phyloP scores from a whole-genome alignment of 2,888 invertebrate species.

The Crematogaster levior region DNA sequence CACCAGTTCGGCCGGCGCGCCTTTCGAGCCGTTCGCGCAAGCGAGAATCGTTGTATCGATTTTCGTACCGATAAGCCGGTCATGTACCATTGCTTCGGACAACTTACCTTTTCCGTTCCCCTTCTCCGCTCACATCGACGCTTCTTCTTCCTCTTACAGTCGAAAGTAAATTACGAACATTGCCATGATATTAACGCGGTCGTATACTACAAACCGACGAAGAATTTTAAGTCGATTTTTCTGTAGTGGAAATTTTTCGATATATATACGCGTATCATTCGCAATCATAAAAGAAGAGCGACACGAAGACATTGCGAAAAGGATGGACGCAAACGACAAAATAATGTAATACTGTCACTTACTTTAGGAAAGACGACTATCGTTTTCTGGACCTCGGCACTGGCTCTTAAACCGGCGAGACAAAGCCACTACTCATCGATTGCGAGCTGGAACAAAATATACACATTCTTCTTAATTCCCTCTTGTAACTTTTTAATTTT shows the following conservation, averaged over 20 bases:
- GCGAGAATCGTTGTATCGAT: slow-evolving; percentile 55
- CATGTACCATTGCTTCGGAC: slow-evolving; percentile 55
- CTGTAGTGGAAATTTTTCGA: background rate
- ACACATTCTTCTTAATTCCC: background rate
- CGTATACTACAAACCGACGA: background rate
- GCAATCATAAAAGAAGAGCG: background rate
- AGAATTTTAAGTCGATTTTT: background rate
- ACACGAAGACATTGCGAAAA: background rate
- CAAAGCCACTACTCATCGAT: slow-evolving; percentile 91
- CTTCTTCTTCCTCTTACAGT: background rate
- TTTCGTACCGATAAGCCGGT: slow-evolving; percentile 52
- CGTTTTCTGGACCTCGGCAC: slow-evolving; percentile 43
- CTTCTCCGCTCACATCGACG: slow-evolving; percentile 26
- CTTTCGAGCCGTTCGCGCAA: slow-evolving; percentile 47
- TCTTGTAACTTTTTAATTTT: background rate
- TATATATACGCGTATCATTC: background rate
- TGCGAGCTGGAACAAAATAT: slow-evolving; percentile 89
- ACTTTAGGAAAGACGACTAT: slow-evolving; percentile 63
- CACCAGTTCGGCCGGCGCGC: slow-evolving; percentile 14
- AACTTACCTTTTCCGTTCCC: slow-evolving; percentile 38
- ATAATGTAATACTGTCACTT: slow-evolving; percentile 51
- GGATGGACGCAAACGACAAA: background rate
- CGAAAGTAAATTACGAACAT: slow-evolving; percentile 51
- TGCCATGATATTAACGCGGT: slow-evolving; percentile 43
- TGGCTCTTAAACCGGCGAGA: slow-evolving; percentile 90